phyloP scores from a whole-genome alignment of 2,888 invertebrate species.

The Heteromyza rotundicornis region DNA sequence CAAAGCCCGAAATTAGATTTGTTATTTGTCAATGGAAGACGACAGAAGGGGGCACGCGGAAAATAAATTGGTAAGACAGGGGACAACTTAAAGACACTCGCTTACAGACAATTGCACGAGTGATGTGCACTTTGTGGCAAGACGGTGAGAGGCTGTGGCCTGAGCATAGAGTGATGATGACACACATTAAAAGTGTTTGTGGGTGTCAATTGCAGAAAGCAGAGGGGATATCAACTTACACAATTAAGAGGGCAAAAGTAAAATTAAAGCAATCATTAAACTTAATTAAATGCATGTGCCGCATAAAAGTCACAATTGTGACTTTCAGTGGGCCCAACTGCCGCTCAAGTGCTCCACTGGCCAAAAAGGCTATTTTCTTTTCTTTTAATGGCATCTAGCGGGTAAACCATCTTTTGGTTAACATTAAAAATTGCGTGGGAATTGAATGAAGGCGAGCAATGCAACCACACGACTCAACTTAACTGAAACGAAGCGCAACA shows the following conservation, averaged over 20 bases:
- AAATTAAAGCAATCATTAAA: not conserved
- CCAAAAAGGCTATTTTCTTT: not conserved
- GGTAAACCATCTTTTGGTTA: too few species aligned
- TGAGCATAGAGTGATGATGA: too few species aligned
- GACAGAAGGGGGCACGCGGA: not conserved
- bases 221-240: constrained; percentile 38
- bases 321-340: not conserved
- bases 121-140: constrained; percentile 32
- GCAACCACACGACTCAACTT: too few species aligned
- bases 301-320: not conserved
- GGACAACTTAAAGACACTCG: constrained; percentile 10
- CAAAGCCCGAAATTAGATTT: not conserved
- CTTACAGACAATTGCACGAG: constrained; percentile 45
- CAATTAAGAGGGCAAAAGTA: not conserved
- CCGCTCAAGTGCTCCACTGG: not conserved
- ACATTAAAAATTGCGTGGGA: constrained; percentile 1
- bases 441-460: too few species aligned
- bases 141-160: not conserved
- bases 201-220: constrained; percentile 39
- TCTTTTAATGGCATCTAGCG: not conserved
- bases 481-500: not conserved
- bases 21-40: not conserved
- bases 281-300: not conserved
- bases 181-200: not conserved
- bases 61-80: not conserved